Conservation (phyloP, 37 sponge, comb jelly and placozoan genomes). For the Mnemiopsis leidyi region DNA sequence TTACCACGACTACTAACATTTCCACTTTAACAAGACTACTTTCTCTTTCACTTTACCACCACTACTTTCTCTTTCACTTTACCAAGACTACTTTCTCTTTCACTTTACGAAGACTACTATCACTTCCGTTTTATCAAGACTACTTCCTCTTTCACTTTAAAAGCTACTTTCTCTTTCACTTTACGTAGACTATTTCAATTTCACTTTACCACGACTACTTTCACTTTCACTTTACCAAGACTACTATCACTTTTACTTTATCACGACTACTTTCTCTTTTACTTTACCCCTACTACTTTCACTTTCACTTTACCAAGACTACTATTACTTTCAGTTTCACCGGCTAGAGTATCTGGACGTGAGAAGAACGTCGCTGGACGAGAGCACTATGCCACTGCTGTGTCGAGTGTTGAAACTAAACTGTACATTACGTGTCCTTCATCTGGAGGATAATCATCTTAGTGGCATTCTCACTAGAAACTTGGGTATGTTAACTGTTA, state of each 20-base stretch:
- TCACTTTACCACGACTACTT: too few species aligned
- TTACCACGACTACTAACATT: background rate
- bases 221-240: background rate
- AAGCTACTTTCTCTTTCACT: background rate
- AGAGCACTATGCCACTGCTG: constrained; percentile 41
- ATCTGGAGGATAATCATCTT: constrained; percentile 56
- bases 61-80: background rate
- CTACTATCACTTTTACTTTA: background rate
- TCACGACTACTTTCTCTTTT: background rate
- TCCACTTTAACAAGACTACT: background rate
- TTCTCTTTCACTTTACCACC: background rate
- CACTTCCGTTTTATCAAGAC: background rate
- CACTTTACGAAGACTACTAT: background rate
- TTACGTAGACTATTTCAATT: background rate
- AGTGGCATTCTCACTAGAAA: constrained; percentile 52
- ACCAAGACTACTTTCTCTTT: background rate
- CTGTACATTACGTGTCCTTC: constrained; percentile 19
- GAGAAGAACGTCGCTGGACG: constrained; percentile 11
- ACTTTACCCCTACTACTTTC: background rate
- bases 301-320: background rate
- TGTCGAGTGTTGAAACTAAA: constrained; percentile 21
- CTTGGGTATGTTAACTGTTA: constrained; percentile 16
- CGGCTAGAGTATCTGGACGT: constrained; percentile 37
- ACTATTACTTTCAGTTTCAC: constrained; percentile 32
- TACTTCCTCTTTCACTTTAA: too few species aligned